Percentiles rank a stretch among this genome's conserved stretches.
phyloP scores from a whole-genome alignment of 2,888 invertebrate genomes.

The Melanargia galathea region DNA sequence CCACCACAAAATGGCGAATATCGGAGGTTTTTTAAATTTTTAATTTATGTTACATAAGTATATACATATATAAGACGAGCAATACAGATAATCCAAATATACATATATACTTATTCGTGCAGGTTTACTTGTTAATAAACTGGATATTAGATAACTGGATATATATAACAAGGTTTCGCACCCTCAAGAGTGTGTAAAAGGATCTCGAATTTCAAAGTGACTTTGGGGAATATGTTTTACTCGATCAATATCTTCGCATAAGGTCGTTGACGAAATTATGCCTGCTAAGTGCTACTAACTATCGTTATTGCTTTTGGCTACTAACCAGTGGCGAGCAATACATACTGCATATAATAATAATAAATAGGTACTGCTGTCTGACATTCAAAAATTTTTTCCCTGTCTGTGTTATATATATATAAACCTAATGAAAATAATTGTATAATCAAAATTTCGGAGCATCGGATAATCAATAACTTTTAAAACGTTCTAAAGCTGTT shows the following conservation, averaged over 20 bases:
- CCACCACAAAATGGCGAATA: no score
- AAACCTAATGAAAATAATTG: no score
- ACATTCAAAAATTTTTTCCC: not conserved
- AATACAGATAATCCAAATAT: not conserved
- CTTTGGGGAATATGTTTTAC: slow-evolving; percentile 4
- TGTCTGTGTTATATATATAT: no score
- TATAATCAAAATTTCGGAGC: no score
- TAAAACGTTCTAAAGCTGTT: no score
- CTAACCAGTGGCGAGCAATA: not conserved
- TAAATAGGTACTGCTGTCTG: not conserved
- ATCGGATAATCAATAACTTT: no score
- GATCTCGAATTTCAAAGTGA: slow-evolving; percentile 9
- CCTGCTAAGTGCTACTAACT: no score
- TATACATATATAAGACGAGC: not conserved
- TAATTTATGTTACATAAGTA: no score
- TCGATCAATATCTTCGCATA: slow-evolving; percentile 9
- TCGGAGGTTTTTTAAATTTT: no score
- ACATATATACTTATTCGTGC: not conserved
- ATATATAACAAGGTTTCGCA: slow-evolving; percentile 1
- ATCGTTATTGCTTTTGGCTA: not conserved
- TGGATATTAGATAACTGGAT: slow-evolving; percentile 7
- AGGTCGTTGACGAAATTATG: slow-evolving; percentile 12
- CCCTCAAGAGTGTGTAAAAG: not conserved
- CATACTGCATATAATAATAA: no score
- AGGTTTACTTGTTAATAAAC: slow-evolving; percentile 2